phyloP scores from a whole-genome alignment of 2,888 invertebrate genomes.

The Byasa hedistus region DNA sequence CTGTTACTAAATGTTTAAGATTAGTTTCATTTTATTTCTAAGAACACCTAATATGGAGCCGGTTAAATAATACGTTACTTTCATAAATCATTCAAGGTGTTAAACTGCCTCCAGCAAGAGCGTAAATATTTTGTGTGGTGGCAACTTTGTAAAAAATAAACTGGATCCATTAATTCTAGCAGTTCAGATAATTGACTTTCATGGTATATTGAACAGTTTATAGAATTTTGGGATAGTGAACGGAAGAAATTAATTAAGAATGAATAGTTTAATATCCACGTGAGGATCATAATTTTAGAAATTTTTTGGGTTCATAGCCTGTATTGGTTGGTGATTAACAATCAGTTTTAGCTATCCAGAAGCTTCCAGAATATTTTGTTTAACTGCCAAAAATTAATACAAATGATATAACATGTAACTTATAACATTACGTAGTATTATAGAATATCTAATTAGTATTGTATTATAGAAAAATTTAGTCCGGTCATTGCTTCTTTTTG shows the following conservation, averaged over 20 bases:
- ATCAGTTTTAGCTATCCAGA: too few relatives aligned
- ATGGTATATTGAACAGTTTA: not conserved
- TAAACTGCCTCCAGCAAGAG: conserved; percentile 12
- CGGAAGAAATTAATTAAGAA: not conserved
- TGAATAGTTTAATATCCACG: too few relatives aligned
- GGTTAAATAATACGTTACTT: not conserved
- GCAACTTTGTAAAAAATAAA: conserved; percentile 4
- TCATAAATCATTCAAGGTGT: conserved; percentile 20
- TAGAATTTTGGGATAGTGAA: not conserved
- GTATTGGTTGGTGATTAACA: too few relatives aligned
- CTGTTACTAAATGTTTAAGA: not conserved
- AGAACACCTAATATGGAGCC: conserved; percentile 1
- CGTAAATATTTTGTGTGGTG: conserved; percentile 9
- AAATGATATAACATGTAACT: too few relatives aligned
- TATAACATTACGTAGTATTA: too few relatives aligned
- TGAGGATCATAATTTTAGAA: too few relatives aligned
- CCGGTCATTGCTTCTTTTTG: too few relatives aligned
- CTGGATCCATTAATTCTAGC: conserved; percentile 8
- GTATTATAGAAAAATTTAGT: too few relatives aligned
- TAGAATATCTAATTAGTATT: too few relatives aligned
- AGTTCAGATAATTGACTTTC: conserved; percentile 17
- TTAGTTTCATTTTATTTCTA: not conserved
- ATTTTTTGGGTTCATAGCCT: too few relatives aligned
- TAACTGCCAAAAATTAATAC: too few relatives aligned
- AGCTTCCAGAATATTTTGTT: too few relatives aligned